Evolutionary conservation across 2,888 invertebrate genomes (phyloP).

Genomic region (Dynastes tityus): DNA sequence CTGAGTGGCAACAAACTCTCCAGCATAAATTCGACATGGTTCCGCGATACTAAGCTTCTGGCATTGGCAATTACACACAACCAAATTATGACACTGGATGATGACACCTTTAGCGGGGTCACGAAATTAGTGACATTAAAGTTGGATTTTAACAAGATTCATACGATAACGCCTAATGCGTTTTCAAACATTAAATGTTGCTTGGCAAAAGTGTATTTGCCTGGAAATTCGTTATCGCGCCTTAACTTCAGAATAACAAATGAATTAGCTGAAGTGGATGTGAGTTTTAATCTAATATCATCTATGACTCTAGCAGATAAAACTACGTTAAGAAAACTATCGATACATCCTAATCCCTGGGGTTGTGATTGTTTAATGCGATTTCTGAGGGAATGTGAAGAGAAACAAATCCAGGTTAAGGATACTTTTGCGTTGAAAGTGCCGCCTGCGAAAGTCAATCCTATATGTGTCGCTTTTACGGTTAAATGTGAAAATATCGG

Average conservation of each 20-base stretch:
- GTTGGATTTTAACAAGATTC: slow-evolving; percentile 25
- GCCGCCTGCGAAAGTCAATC: not conserved
- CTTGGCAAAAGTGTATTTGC: slow-evolving; percentile 23
- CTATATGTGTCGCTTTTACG: not conserved
- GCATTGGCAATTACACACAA: slow-evolving; percentile 18
- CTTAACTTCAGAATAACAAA: slow-evolving; percentile 3
- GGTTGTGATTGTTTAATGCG: slow-evolving; percentile 6
- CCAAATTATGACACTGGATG: slow-evolving; percentile 18
- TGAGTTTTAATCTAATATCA: slow-evolving; percentile 21
- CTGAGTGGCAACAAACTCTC: slow-evolving; percentile 23
- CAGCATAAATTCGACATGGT: slow-evolving; percentile 27
- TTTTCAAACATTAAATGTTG: slow-evolving; percentile 8
- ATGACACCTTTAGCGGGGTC: not conserved
- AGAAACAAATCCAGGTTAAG: not conserved
- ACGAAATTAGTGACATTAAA: slow-evolving; percentile 6
- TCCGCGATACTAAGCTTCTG: not conserved
- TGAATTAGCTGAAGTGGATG: slow-evolving; percentile 2
- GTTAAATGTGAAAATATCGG: too few relatives aligned
- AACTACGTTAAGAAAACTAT: not conserved
- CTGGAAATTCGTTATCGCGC: slow-evolving; percentile 12
- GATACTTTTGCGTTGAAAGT: slow-evolving; percentile 4
- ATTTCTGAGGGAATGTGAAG: slow-evolving; percentile 18
- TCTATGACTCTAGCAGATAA: not conserved
- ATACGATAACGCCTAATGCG: not conserved
- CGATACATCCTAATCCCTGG: slow-evolving; percentile 27